These are phyloP conservation scores for Chironomus tepperi DNA, from an alignment of 1,140 invertebrate species.

Conservation along the genomic window DNA sequence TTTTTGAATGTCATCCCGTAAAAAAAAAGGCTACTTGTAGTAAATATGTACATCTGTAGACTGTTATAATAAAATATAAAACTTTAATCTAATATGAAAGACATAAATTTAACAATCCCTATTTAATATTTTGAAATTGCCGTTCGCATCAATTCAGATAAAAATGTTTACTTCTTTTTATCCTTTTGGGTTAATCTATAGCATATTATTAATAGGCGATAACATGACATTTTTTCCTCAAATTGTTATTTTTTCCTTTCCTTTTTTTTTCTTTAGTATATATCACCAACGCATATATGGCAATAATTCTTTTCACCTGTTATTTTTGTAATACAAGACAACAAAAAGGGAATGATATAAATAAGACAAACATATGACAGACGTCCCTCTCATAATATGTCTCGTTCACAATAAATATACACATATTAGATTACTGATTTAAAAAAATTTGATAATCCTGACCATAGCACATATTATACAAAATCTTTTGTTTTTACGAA, in stretches of 20 bases:
- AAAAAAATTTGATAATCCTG: slow-evolving; percentile 18
- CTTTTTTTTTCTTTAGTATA: not conserved
- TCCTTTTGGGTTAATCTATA: not conserved
- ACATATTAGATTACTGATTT: not conserved
- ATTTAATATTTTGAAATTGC: not conserved
- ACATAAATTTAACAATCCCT: slow-evolving; percentile 9
- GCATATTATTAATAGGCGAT: not conserved
- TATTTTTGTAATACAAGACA: no score
- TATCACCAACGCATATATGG: not conserved
- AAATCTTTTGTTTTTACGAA: not conserved
- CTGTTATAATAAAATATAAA: not conserved
- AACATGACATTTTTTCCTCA: slow-evolving; percentile 5
- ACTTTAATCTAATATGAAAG: slow-evolving; percentile 3
- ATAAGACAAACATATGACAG: no score
- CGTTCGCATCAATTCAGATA: not conserved
- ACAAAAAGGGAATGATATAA: no score
- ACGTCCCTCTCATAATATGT: not conserved
- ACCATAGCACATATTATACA: slow-evolving; percentile 20
- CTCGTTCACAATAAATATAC: not conserved
- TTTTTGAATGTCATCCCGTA: not conserved
- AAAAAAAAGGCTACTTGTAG: not conserved
- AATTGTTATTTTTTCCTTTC: no score
- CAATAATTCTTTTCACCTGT: no score
- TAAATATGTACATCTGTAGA: not conserved
- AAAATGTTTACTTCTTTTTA: not conserved